phyloP scores from a whole-genome alignment of 2,888 invertebrate species.

The Latheticus oryzae region DNA sequence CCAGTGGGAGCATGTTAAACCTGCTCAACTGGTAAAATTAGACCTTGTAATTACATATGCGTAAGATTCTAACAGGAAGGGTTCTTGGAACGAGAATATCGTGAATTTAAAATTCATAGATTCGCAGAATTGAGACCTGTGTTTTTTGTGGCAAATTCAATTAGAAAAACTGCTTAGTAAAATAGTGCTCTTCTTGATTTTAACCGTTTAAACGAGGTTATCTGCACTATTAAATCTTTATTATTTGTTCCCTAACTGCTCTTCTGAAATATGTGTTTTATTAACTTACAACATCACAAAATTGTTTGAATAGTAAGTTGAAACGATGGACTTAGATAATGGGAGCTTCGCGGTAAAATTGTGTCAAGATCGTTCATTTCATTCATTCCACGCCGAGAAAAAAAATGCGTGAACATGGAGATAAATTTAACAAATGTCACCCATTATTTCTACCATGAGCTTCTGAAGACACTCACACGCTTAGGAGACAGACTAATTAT shows the following conservation, averaged over 20 bases:
- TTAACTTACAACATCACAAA: too few species aligned
- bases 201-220: background rate
- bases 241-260: too few species aligned
- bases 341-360: too few species aligned
- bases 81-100: too few species aligned
- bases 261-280: too few species aligned
- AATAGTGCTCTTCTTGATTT: background rate
- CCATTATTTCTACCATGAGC: constrained; percentile 12
- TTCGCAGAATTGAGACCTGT: too few species aligned
- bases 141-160: too few species aligned
- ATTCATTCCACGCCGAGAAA: background rate
- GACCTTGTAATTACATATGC: constrained; percentile 5
- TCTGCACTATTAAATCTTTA: too few species aligned
- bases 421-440: constrained; percentile 12
- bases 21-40: constrained; percentile 10
- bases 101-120: too few species aligned
- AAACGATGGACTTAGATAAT: too few species aligned
- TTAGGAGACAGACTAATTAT: constrained; percentile 26
- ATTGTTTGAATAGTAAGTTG: too few species aligned
- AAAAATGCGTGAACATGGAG: background rate
- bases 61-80: too few species aligned
- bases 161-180: background rate
- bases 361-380: constrained; percentile 11
- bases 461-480: constrained; percentile 18
- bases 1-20: constrained; percentile 10